phyloP scores from a whole-genome alignment of 2,797 vertebrate species.

The Dallia pectoralis region DNA sequence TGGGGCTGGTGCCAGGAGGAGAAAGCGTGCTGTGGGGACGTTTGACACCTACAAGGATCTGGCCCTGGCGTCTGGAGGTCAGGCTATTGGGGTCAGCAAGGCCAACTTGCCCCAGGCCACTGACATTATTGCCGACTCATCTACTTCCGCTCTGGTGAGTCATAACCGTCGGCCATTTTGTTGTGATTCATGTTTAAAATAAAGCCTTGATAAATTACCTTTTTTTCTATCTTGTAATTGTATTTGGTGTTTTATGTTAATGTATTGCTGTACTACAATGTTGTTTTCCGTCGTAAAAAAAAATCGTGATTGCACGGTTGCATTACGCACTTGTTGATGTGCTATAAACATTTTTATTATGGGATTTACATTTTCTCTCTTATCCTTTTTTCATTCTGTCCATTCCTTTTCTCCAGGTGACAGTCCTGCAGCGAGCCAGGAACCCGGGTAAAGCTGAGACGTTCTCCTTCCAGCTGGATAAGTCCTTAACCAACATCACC shows the following conservation, averaged over 20 bases:
- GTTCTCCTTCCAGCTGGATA: conserved; percentile 65
- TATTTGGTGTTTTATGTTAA: too few relatives aligned
- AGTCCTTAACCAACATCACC: conserved; percentile 66
- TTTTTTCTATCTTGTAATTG: too few relatives aligned
- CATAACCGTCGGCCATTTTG: not conserved
- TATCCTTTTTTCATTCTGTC: not conserved
- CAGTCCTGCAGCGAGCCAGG: conserved; percentile 63
- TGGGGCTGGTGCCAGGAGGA: fast-evolving
- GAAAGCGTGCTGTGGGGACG: conserved; percentile 26
- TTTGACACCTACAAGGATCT: conserved; percentile 65
- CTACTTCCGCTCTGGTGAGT: conserved; percentile 72
- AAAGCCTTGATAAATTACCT: too few relatives aligned
- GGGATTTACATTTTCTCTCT: not conserved
- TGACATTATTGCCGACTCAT: conserved; percentile 70
- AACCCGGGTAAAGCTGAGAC: conserved; percentile 51
- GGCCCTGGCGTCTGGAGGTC: conserved; percentile 73
- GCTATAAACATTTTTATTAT: too few relatives aligned
- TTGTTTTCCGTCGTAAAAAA: too few relatives aligned
- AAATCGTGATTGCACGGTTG: too few relatives aligned
- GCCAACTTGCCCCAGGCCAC: conserved; percentile 64
- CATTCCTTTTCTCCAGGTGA: conserved; percentile 57
- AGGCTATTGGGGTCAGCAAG: conserved; percentile 69
- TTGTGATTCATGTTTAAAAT: not conserved
- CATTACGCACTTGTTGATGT: too few relatives aligned
- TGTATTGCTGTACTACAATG: too few relatives aligned